Percentiles rank a stretch among this genome's conserved stretches.
These are phyloP conservation scores for Xestia ashworthii DNA, from an alignment of 2,888 invertebrate genomes.

Conservation along the genomic window DNA sequence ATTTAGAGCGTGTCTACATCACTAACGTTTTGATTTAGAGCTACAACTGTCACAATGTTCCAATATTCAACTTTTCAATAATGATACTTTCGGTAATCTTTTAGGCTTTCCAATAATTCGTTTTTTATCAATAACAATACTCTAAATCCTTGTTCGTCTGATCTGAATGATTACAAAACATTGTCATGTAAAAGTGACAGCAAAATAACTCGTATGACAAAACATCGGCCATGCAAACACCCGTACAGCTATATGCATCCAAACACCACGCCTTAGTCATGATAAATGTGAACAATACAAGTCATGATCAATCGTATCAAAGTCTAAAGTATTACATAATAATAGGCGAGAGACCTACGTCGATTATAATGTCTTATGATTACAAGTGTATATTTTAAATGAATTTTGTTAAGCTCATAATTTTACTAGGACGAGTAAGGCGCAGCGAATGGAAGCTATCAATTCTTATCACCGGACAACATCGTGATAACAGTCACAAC, in stretches of 20 bases:
- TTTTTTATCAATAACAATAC: slow-evolving; percentile 11
- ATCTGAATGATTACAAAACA: neutral
- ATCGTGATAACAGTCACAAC: slow-evolving; percentile 65
- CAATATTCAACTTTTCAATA: neutral
- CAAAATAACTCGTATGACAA: slow-evolving; percentile 30
- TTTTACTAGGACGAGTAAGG: slow-evolving; percentile 63
- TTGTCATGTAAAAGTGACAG: slow-evolving; percentile 35
- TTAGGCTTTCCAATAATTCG: slow-evolving; percentile 44
- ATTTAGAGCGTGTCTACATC: slow-evolving; percentile 56
- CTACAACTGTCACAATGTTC: slow-evolving; percentile 39
- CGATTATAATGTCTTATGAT: slow-evolving; percentile 66
- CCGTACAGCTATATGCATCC: slow-evolving; percentile 64
- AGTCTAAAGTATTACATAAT: slow-evolving; percentile 64
- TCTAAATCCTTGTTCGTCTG: neutral
- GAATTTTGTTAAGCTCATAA: slow-evolving; percentile 67
- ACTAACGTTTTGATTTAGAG: slow-evolving; percentile 38
- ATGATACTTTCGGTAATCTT: slow-evolving; percentile 4
- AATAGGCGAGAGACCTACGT: slow-evolving; percentile 63
- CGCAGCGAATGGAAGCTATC: slow-evolving; percentile 64
- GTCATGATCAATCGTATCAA: slow-evolving; percentile 64
- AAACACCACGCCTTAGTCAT: slow-evolving; percentile 65
- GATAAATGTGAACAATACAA: slow-evolving; percentile 61
- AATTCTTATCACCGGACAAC: slow-evolving; percentile 67
- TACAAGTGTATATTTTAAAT: slow-evolving; percentile 65
- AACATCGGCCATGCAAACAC: slow-evolving; percentile 53